phyloP scores from a whole-genome alignment of 2,113 vertebrate genomes.

The Strigops habroptila region DNA sequence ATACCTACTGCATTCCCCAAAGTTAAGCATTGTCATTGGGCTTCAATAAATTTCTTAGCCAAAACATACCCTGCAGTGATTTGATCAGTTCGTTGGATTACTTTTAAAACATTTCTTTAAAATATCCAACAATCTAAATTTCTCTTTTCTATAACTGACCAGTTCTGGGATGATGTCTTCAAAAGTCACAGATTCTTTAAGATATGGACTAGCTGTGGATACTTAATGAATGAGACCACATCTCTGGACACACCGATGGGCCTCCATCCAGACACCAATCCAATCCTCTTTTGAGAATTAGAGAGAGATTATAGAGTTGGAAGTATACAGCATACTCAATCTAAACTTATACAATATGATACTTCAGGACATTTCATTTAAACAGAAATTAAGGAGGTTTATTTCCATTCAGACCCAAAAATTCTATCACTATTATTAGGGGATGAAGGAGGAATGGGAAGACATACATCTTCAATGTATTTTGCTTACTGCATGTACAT shows the following conservation, averaged over 20 bases:
- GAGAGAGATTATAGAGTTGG: background rate
- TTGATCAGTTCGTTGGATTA: background rate
- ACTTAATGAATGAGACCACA: background rate
- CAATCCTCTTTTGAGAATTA: background rate
- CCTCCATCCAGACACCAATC: background rate
- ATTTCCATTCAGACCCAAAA: background rate
- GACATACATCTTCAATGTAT: background rate
- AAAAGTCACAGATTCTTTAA: background rate
- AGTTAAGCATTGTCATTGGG: background rate
- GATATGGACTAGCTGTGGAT: background rate
- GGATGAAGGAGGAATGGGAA: background rate
- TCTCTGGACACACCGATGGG: background rate
- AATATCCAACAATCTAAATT: background rate
- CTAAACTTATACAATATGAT: background rate
- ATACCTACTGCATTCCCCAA: background rate
- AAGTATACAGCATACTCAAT: background rate
- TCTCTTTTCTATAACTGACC: background rate
- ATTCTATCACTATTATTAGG: background rate
- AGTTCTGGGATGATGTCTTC: background rate
- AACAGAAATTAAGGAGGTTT: background rate
- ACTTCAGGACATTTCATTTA: background rate
- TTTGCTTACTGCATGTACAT: background rate
- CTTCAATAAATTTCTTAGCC: background rate
- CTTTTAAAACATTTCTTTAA: background rate
- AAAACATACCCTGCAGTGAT: background rate